Conservation (phyloP, 1,140 invertebrate species). For the Eupeodes corollae region DNA sequence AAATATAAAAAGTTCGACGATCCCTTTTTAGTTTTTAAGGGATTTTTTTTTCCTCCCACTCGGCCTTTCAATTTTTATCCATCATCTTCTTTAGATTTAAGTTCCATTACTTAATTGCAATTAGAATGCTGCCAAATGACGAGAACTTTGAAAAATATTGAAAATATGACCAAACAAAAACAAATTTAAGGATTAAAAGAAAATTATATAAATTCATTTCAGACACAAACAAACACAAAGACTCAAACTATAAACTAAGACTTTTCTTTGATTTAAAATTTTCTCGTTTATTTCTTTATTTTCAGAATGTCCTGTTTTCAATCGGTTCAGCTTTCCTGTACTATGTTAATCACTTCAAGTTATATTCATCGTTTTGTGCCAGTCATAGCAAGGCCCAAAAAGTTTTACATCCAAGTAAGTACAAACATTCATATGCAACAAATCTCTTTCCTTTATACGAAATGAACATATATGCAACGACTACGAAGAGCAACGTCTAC, state of each 20-base stretch:
- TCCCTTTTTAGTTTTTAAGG: too few relatives aligned
- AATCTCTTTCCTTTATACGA: background rate
- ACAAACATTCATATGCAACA: background rate
- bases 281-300: slow-evolving; percentile 30
- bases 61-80: too few relatives aligned
- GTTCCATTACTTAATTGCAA: too few relatives aligned
- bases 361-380: slow-evolving; percentile 97
- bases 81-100: too few relatives aligned
- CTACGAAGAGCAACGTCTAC: too few relatives aligned
- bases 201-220: too few relatives aligned
- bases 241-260: too few relatives aligned
- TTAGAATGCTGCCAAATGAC: background rate
- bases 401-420: slow-evolving; percentile 94
- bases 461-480: background rate
- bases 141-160: background rate
- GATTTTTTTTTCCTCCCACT: too few relatives aligned
- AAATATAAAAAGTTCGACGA: too few relatives aligned
- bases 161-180: too few relatives aligned
- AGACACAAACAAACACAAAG: too few relatives aligned
- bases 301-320: slow-evolving; percentile 88
- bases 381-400: slow-evolving; percentile 98
- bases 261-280: slow-evolving; percentile 9
- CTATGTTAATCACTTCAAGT: slow-evolving; percentile 97
- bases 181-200: too few relatives aligned
- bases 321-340: slow-evolving; percentile 94